A percentile compares a stretch with the other conserved stretches of the same genome.
phyloP scores from a whole-genome alignment of 2,113 vertebrate species.

The Lagopus leucura region DNA sequence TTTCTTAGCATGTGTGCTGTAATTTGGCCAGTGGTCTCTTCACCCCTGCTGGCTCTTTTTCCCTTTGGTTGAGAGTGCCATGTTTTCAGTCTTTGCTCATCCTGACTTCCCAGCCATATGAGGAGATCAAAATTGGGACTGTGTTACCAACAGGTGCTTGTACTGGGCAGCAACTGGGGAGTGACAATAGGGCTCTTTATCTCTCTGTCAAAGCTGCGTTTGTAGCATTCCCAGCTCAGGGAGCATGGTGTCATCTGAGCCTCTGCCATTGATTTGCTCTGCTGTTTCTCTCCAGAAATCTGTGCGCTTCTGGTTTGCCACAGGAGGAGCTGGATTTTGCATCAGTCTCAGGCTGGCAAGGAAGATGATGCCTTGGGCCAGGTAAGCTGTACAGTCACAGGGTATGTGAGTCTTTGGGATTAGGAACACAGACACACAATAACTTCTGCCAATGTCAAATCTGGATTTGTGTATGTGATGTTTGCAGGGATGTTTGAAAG shows the following conservation, averaged over 20 bases:
- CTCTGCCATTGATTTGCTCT: neutral
- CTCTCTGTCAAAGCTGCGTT: neutral
- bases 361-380: conserved; percentile 93
- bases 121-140: neutral
- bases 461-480: neutral
- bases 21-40: neutral
- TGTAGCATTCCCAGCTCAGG: neutral
- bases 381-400: conserved; percentile 75
- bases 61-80: neutral
- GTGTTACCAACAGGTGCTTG: neutral
- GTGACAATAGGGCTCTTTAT: neutral
- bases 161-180: neutral
- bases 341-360: conserved; percentile 85
- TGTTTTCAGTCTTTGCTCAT: neutral
- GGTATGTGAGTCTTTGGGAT: neutral
- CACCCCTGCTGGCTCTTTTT: neutral
- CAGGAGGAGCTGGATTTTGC: conserved; percentile 94
- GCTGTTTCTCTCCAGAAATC: conserved; percentile 78
- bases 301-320: conserved; percentile 94
- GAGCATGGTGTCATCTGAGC: neutral
- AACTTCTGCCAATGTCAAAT: neutral
- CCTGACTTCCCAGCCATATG: neutral
- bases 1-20: neutral
- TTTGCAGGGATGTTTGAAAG: neutral
- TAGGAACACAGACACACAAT: fast-evolving